phyloP scores from a whole-genome alignment of 37 sponge, comb jelly and placozoan species.

The Oopsacas minuta region DNA sequence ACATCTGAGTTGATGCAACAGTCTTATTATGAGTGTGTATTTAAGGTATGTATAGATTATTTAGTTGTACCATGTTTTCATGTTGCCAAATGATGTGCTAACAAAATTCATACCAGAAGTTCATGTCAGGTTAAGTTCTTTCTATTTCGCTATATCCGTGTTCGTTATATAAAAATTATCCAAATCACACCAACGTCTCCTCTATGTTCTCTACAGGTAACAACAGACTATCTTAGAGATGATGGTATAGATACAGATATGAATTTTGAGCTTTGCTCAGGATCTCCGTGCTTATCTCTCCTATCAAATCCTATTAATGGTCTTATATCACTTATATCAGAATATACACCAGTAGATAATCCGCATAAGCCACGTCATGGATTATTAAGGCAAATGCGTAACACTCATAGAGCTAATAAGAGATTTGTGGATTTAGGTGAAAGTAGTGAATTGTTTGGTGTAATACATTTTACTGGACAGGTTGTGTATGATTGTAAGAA shows the following conservation, averaged over 20 bases:
- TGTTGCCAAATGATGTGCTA: too few species aligned
- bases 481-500: constrained; percentile 18
- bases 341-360: not conserved
- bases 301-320: constrained; percentile 8
- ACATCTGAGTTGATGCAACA: not conserved
- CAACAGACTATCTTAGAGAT: not conserved
- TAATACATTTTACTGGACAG: not conserved
- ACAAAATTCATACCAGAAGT: too few species aligned
- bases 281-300: not conserved
- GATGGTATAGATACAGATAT: constrained; percentile 11
- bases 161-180: too few species aligned
- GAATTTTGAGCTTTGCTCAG: not conserved
- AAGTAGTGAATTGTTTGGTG: not conserved
- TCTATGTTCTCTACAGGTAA: not conserved
- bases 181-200: too few species aligned
- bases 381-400: not conserved
- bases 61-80: too few species aligned
- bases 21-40: constrained; percentile 12
- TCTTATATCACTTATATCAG: not conserved
- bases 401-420: not conserved
- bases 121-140: too few species aligned
- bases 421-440: constrained; percentile 10
- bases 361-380: not conserved
- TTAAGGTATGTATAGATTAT: not conserved
- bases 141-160: too few species aligned